Base-by-base conservation (phyloP, 2,888 invertebrate genomes). In the Pantelozetes paolii region DNA sequence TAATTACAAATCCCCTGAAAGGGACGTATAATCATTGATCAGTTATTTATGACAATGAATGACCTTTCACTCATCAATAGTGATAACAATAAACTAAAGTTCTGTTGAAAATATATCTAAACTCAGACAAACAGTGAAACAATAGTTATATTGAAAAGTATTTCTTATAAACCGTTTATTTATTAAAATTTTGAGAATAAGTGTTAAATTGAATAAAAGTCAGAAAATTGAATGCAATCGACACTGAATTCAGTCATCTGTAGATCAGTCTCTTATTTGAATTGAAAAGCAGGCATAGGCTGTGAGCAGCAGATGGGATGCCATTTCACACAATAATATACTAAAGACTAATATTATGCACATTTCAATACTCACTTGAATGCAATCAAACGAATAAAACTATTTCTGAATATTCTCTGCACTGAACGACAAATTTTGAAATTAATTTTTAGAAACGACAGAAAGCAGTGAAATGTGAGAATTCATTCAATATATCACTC, bases 341-440 rank as follows among this genome's bases (percentile, higher is more conserved):
- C 50, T 50, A 50, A 50, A 50, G 50, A 50, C 50, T 50, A 20
- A 50, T 50, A 50, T 50, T 50, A 50, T 50, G 20, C 18, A 50
- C 50, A 28, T 57, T 57, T 57, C 11, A 13, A 30, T 26, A 57
- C 28, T 57, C 11, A 57, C 28, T 57, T 2, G 11, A 23, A 30
- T 28, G 57, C 15, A 57, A 57, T 57, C 57, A 57, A 57, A 57
- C 57, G 28, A 57, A 57, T 57, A 57, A 28, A 57, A 57, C 28
- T 2, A 13, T 57, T 18, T 26, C 57, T 57, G 13, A 3, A 30
- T 57, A 50, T 50, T 50, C 50, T 13, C 11, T 26, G 23, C 26
- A n/a, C 6, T 18, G 57, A 57, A 28, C 57, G 57, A 57, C 57
- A 57, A 57, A 23, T 57, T 57, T 57, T 26, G 13, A 28, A 57